Percentiles rank a stretch among this genome's conserved stretches.
Conservation (phyloP, 2,797 vertebrate species). For the Amblyopsis hoosieri region DNA sequence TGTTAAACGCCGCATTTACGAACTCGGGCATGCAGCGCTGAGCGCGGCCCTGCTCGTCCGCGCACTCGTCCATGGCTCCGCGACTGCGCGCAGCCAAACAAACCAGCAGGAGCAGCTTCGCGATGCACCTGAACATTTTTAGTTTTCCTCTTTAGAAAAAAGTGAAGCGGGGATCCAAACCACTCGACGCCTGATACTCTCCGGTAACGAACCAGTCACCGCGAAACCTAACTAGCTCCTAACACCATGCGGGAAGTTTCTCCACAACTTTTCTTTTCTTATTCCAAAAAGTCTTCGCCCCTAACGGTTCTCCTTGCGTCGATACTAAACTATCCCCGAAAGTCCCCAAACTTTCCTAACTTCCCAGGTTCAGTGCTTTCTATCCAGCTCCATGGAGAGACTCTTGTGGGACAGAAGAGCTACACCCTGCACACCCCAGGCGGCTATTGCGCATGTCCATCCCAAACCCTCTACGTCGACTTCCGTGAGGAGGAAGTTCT, state of each 20-base stretch:
- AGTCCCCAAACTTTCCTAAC: conserved; percentile 26
- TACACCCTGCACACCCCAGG: conserved; percentile 73
- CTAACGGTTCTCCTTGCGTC: conserved; percentile 6
- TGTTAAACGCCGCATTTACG: conserved; percentile 96
- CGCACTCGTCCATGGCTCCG: conserved; percentile 91
- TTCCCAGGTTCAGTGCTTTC: conserved; percentile 60
- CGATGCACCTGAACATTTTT: conserved; percentile 48
- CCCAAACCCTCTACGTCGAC: conserved; percentile 38
- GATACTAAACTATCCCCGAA: conserved; percentile 6
- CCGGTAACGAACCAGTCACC: conserved; percentile 43
- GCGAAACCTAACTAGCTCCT: conserved; percentile 24
- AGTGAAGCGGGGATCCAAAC: too few species aligned
- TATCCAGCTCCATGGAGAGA: conserved; percentile 71
- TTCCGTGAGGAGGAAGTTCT: conserved; percentile 55
- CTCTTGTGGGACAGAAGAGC: conserved; percentile 59
- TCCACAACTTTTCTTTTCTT: conserved; percentile 13
- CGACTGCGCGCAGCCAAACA: conserved; percentile 50
- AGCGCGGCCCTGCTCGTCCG: conserved; percentile 74
- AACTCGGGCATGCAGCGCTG: conserved; percentile 99
- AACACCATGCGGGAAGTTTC: conserved; percentile 30
- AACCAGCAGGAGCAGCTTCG: conserved; percentile 49
- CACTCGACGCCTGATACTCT: conserved; percentile 35
- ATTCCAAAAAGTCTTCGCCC: conserved; percentile 1
- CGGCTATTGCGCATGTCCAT: conserved; percentile 72
- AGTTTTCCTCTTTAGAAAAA: conserved; percentile 20